Base-by-base conservation (phyloP, 2,113 vertebrate genomes). In the Anser cygnoides region DNA sequence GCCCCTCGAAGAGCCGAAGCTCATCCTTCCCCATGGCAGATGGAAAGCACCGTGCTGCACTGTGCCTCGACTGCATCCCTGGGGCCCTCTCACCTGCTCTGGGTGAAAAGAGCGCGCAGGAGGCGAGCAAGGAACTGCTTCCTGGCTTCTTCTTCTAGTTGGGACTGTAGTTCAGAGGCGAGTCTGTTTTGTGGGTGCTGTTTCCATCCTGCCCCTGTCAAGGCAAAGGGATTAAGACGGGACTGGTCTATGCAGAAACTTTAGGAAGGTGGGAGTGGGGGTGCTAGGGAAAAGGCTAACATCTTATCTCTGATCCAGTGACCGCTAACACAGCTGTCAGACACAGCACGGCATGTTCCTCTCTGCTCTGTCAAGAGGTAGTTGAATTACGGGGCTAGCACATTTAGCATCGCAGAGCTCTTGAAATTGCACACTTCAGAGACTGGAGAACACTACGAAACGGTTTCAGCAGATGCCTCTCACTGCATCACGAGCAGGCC, bases 11-110 rank as follows among this genome's bases (percentile, higher is more conserved):
- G 52, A 57, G 71, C 54, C 3, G 5, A 35, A 70, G 8, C 3
- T 46, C 5, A 12, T 9, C 35, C 57, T 68, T 18, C 49, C 22
- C 46, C 2, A 2, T 50, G 76, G 19, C 3, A 0, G 67, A 33
- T 80, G 49, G 72, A n/a, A 28, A 44, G 35, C 2, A 1, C 20
- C 0, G 0, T 43, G 66, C 33, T 1, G 2, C 74, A 52, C 54
- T 3, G 2, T 43, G 54, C 49, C 43, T 89, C 49, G 44, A 14
- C 15, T 0, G 0, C 3, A 4, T 49, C 39, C 72, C 26, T 74
- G 77, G 37, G 75, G 21, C 46, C 18, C 18, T 74, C 20, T 57
- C 6, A 2, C 1, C 0, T 18, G 57, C 11, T 22, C 25, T 39
- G 22, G 70, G 28, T 65, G 44, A 19, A 58, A 85, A 50, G 33